Conservation (phyloP, 2,113 vertebrate species). For the Pyrgilauda ruficollis region DNA sequence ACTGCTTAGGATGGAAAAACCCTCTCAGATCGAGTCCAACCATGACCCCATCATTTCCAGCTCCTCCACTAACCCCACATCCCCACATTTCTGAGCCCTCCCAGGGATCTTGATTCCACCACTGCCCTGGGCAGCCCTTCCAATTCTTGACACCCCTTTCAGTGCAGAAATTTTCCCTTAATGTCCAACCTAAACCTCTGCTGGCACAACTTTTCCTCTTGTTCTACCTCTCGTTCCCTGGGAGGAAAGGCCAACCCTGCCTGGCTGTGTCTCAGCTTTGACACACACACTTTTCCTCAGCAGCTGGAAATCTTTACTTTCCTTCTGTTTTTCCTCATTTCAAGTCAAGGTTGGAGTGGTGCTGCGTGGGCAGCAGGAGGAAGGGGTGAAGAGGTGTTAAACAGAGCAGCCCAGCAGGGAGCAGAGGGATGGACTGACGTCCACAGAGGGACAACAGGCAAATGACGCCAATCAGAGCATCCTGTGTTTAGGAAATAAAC, state of each 20-base stretch:
- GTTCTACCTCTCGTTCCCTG: rapidly evolving
- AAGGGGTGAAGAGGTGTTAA: neutral
- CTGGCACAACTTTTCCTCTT: neutral
- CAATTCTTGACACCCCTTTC: neutral
- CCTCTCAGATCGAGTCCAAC: rapidly evolving
- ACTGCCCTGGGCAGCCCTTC: neutral
- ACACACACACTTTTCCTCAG: rapidly evolving
- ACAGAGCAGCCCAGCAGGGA: neutral
- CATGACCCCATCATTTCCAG: too few relatives aligned
- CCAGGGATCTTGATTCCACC: neutral
- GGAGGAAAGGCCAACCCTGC: rapidly evolving
- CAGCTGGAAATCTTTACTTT: neutral
- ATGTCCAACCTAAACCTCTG: neutral
- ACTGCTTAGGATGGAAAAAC: neutral
- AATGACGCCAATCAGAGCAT: neutral
- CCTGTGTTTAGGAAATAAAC: neutral
- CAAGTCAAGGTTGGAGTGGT: neutral
- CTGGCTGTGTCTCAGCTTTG: neutral
- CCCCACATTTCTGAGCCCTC: rapidly evolving
- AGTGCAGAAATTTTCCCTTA: too few relatives aligned
- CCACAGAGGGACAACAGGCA: neutral
- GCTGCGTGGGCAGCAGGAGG: neutral
- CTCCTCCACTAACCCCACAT: too few relatives aligned
- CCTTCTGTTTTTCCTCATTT: neutral
- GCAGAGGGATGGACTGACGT: neutral